Base-by-base conservation (phyloP, 1,140 invertebrate genomes). In the Cyclina sinensis region DNA sequence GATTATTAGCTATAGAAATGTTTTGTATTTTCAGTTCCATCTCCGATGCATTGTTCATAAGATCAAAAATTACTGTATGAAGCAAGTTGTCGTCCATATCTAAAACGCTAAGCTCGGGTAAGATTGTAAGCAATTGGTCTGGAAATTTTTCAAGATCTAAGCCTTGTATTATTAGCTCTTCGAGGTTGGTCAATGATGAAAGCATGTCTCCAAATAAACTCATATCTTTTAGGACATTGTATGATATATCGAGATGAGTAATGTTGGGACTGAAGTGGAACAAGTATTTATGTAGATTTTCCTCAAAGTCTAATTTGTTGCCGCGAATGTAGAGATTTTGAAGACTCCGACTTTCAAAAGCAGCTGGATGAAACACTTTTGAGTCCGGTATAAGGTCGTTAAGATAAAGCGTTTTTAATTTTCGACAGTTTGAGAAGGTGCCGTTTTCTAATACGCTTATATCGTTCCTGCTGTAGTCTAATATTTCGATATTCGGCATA, bases 391-490 rank as follows among this genome's bases (percentile, higher is more conserved):
- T 54, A 30, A 80, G 7, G 12, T 80, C 59, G 21, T 11, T 21
- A 1, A 80, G 21, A n/a, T 57, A 37, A 2, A 80, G 54, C 27
- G 57, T 2, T 37, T 37, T 54, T n/a, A 80, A 30, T 0, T 14
- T 11, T 57, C 32, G 57, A 5, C 32, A 59, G 37, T 39, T 39
- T 2, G 51, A 32, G 37, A 80, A 80, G 18, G 51, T 39, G 24
- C 30, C 51, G 30, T 59, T 59, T 1, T 32, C 3, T 32, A 80
- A 9, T 14, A 11, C 0, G 0, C 48, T 0, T 0, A 80, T 30
- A 27, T 57, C 51, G 37, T 80, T 80, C 35, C 16, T 59, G 21
- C 51, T 80, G 18, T 57, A 80, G 37, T 35, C 27, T 1, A 80
- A 51, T 4, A 21, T 35, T 80, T 54, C 32, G 16, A 80, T 21